These are phyloP conservation scores for Nematostella vectensis DNA, from an alignment of 92 coral and sea anemone species.

Conservation along the genomic window DNA sequence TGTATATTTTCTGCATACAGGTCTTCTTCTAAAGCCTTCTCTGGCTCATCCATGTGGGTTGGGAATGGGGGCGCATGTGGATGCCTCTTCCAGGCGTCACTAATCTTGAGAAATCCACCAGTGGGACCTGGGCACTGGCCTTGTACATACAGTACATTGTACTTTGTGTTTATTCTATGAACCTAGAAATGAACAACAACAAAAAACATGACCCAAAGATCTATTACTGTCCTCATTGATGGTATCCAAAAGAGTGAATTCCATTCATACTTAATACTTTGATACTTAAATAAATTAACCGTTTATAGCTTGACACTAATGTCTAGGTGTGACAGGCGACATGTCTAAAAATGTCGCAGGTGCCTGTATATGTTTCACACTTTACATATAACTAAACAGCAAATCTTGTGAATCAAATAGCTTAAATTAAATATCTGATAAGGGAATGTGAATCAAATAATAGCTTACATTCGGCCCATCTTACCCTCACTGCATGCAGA, in stretches of 20 bases:
- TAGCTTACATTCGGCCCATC: neutral
- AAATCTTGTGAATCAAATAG: no score
- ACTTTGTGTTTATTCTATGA: slow-evolving; percentile 85
- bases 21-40: slow-evolving; percentile 73
- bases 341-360: neutral
- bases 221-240: neutral
- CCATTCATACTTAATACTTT: no score
- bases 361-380: neutral
- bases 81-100: slow-evolving; percentile 75
- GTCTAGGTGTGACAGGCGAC: no score
- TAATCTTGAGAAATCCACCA: slow-evolving; percentile 68
- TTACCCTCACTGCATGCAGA: slow-evolving; percentile 72
- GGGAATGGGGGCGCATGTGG: slow-evolving; percentile 89
- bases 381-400: no score
- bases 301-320: no score
- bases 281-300: no score
- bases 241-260: neutral
- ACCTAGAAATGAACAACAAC: slow-evolving; percentile 20
- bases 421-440: no score
- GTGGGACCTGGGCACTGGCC: slow-evolving; percentile 90
- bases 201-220: neutral
- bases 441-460: no score
- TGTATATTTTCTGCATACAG: slow-evolving; percentile 80
- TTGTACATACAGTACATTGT: slow-evolving; percentile 75
- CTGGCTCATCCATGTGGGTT: slow-evolving; percentile 70